phyloP scores from a whole-genome alignment of 2,797 vertebrate species.

The Poecilia wingei region DNA sequence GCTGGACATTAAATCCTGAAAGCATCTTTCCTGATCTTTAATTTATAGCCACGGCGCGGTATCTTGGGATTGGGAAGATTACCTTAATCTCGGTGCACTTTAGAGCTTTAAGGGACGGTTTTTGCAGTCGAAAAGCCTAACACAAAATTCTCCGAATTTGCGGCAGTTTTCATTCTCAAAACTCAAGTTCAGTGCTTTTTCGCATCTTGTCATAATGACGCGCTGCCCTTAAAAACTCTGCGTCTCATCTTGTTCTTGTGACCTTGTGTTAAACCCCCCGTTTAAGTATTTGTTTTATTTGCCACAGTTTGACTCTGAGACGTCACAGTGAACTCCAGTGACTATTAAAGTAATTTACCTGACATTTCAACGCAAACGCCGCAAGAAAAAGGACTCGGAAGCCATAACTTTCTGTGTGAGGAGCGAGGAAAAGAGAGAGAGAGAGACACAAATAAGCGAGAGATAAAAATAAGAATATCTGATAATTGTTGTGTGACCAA shows the following conservation, averaged over 20 bases:
- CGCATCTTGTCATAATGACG: background rate
- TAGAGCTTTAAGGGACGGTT: background rate
- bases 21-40: slow-evolving; percentile 2
- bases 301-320: background rate
- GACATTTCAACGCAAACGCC: background rate
- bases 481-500: slow-evolving; percentile 26
- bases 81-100: background rate
- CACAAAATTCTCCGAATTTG: background rate
- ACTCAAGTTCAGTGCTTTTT: background rate
- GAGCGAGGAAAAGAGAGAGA: slow-evolving; percentile 5
- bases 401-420: background rate
- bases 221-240: background rate
- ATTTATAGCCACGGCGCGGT: background rate
- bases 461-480: slow-evolving; percentile 16
- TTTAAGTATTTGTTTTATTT: background rate
- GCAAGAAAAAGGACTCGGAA: slow-evolving; percentile 13
- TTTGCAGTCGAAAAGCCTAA: background rate
- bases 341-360: background rate
- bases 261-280: background rate
- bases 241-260: background rate
- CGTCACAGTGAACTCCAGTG: slow-evolving; percentile 6
- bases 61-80: slow-evolving; percentile 3
- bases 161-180: background rate
- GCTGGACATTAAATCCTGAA: slow-evolving; percentile 9
- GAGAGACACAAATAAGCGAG: background rate